These are phyloP conservation scores for Eutolmus rufibarbis DNA, from an alignment of 2,888 invertebrate species.

Conservation along the genomic window DNA sequence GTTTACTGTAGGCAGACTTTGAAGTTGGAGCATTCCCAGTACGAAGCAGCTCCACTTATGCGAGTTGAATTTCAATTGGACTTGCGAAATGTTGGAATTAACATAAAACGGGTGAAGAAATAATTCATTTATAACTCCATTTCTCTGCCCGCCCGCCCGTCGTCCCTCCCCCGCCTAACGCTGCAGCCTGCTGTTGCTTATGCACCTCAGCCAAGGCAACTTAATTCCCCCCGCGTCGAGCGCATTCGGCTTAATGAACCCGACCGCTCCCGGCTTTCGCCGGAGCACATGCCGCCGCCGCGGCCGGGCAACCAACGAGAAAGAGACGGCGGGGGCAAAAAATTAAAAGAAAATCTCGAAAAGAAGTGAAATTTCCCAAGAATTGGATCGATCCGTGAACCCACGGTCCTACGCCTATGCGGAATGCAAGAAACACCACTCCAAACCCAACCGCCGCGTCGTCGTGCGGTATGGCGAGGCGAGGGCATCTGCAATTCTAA, in stretches of 20 bases:
- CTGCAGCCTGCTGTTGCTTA: neutral
- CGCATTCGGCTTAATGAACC: neutral
- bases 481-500: neutral
- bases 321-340: neutral
- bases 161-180: neutral
- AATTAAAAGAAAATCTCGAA: neutral
- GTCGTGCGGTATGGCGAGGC: neutral
- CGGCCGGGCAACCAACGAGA: neutral
- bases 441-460: neutral
- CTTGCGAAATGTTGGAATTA: slow-evolving; percentile 38
- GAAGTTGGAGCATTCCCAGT: slow-evolving; percentile 10
- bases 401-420: neutral
- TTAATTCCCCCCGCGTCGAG: neutral
- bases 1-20: slow-evolving; percentile 27
- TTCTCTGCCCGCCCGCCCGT: no score
- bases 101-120: slow-evolving; percentile 35
- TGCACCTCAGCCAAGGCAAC: neutral
- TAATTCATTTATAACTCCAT: slow-evolving; percentile 25
- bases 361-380: neutral
- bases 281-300: neutral
- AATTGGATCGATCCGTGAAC: neutral
- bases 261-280: neutral
- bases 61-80: slow-evolving; percentile 37
- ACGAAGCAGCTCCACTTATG: slow-evolving; percentile 19
- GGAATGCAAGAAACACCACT: neutral